A percentile compares a stretch with the other conserved stretches of the same genome.
Conservation (phyloP, 1,140 invertebrate genomes). For the Ceratina calcarata region DNA sequence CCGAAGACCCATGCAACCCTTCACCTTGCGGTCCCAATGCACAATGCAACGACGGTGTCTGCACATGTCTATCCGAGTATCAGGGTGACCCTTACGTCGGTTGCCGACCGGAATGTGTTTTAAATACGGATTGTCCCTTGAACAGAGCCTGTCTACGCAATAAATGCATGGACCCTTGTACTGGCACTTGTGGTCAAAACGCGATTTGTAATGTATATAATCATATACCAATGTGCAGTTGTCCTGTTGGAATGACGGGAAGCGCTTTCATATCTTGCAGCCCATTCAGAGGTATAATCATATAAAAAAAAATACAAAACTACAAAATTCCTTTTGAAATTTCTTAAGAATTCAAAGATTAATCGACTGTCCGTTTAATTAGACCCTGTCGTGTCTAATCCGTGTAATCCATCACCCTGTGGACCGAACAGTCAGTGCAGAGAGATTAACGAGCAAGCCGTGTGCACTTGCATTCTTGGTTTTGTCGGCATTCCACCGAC, state of each 20-base stretch:
- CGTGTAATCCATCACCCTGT: conserved; percentile 86
- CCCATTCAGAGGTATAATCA: conserved; percentile 70
- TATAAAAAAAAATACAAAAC: not conserved
- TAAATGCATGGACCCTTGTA: conserved; percentile 91
- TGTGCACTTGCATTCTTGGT: conserved; percentile 83
- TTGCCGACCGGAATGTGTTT: conserved; percentile 88
- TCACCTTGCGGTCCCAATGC: conserved; percentile 89
- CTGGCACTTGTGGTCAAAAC: conserved; percentile 85
- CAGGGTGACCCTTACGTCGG: conserved; percentile 82
- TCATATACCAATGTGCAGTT: conserved; percentile 87
- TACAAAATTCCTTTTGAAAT: not conserved
- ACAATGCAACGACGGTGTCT: conserved; percentile 85
- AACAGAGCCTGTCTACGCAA: conserved; percentile 90
- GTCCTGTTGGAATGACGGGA: conserved; percentile 83
- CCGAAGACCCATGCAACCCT: conserved; percentile 83
- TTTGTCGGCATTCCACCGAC: conserved; percentile 85
- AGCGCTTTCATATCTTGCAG: conserved; percentile 84
- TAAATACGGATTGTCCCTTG: conserved; percentile 90
- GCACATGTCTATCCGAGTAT: conserved; percentile 86
- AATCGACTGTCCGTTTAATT: not conserved
- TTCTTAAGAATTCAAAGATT: not conserved
- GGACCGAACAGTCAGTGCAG: conserved; percentile 87
- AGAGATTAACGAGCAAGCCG: conserved; percentile 81
- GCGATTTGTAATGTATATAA: conserved; percentile 86
- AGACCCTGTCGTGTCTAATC: conserved; percentile 73